phyloP scores from a whole-genome alignment of 2,888 invertebrate genomes.

The Antheraea assamensis region DNA sequence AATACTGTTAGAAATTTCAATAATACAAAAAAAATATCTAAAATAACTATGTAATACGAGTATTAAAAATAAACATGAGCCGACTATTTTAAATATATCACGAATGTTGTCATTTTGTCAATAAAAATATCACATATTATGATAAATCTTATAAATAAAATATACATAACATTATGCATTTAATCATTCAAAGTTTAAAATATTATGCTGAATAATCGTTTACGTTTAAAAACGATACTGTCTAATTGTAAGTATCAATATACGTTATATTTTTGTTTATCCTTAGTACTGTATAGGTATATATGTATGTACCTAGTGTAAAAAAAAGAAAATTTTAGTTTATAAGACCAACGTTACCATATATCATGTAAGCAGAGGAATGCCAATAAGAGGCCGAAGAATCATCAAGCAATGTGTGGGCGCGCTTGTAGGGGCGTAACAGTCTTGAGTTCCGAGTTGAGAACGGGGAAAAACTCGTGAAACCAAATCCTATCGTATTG shows the following conservation, averaged over 20 bases:
- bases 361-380: not conserved
- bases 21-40: not conserved
- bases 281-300: not conserved
- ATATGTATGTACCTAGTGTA: not conserved
- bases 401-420: constrained; percentile 67
- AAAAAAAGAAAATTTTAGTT: not conserved
- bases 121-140: not conserved
- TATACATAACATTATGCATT: not conserved
- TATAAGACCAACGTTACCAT: not conserved
- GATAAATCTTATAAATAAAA: not conserved
- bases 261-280: not conserved
- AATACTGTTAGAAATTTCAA: too few species aligned
- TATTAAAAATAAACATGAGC: not conserved
- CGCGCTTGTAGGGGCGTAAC: constrained; percentile 66
- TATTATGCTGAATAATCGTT: too few species aligned
- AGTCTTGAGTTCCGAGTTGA: constrained; percentile 61
- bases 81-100: not conserved
- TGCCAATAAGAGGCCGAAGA: constrained; percentile 43
- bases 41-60: not conserved
- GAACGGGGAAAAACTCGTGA: constrained; percentile 80
- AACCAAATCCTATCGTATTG: constrained; percentile 82
- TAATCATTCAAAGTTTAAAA: not conserved
- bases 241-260: not conserved
- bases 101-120: not conserved
- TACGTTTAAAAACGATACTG: not conserved